Evolutionary conservation across 1,140 invertebrate genomes (phyloP), one percentile per base, ranked within the genome.

Genomic region (Calephelis virginiensis): DNA sequence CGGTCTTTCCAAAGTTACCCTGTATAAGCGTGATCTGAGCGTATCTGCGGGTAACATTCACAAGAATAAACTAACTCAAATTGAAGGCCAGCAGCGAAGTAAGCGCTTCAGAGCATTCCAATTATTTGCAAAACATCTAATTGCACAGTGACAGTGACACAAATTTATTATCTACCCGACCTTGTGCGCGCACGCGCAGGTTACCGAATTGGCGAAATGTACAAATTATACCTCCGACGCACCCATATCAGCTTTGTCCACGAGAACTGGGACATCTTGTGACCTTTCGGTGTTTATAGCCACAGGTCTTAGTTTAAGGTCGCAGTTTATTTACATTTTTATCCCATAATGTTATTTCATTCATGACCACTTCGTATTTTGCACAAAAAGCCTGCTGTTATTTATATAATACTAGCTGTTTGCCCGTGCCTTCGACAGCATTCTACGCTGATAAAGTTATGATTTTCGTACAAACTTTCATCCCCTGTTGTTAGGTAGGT

Each of bases 181-280:
- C 50, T 56, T 28, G 50, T 28, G 50, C 5, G 50, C 17, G 50
- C 50, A 56, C 50, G 50, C 50, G 28, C 50, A 56, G 50, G 17
- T 56, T 56, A 56, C 50, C 50, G 50, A 56, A 56, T 56, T 56
- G 50, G 17, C 50, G 17, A 56, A 56, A 56, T 28, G 28, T 56
- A 56, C 53, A 17, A 56, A 59, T 37, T 28, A 17, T 28, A 53
- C 17, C 9, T 11, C 28, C 17, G 17, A 53, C 50, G 28, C 9
- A 38, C 28, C 53, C 11, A 59, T 28, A 5, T 8, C 53, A 6
- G 0, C 53, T 11, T 59, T 59, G 28, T 59, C 5, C 37, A 59
- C 28, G 17, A 59, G 14, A 59, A 59, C 53, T 59, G 53, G 28
- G 28, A 59, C 53, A 38, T 38, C 28, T 12, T 17, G 53, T 59